Evolutionary conservation across 2,113 vertebrate species (phyloP), one percentile per base, ranked within the genome.

Genomic region (Dromaius novaehollandiae): DNA sequence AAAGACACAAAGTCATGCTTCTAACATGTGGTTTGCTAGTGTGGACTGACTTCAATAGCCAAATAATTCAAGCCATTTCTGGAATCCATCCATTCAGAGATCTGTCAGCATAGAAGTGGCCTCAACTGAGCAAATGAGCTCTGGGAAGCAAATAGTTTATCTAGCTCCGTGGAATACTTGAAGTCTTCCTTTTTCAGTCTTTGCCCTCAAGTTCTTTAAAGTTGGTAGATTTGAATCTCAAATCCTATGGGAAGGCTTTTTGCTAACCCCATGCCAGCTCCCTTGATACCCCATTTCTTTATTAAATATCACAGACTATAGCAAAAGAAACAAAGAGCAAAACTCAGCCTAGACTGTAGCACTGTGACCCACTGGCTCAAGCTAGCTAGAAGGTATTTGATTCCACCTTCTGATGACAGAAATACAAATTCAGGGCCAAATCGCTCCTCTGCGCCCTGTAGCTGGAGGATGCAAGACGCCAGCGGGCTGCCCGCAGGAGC

Each of bases 31-130:
- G 78, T 55, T 66, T 91, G 75, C 55, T 86, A 24, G 38, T 2
- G 19, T 74, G 91, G 63, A 68, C 55, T 51, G 50, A 89, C 85
- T 95, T 97, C 91, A 95, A 90, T 18, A 92, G 82, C 90, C 88
- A 3, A 90, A 64, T 55, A 95, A 91, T 65, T 93, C 94, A 94
- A 78, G 82, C 56, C 84, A 84, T 6, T 88, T 95, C 32, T 83
- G 82, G 76, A 96, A 95, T 68, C 91, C 34, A 22, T 82, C 95
- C 70, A 94, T 75, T 94, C 93, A 91, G 64, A 30, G 56, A 79
- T 89, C 14, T 89, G 71, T 77, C 82, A 91, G 60, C 25, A 79
- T 89, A 95, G 75, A 95, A 95, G 84, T 1, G 11, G 75, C 58
- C 74, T 86, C 75, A 60, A 38, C 11, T 26, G 78, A 65, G 71